Conservation (phyloP, 2,113 vertebrate genomes). For the Neolamprologus kungweensis region DNA sequence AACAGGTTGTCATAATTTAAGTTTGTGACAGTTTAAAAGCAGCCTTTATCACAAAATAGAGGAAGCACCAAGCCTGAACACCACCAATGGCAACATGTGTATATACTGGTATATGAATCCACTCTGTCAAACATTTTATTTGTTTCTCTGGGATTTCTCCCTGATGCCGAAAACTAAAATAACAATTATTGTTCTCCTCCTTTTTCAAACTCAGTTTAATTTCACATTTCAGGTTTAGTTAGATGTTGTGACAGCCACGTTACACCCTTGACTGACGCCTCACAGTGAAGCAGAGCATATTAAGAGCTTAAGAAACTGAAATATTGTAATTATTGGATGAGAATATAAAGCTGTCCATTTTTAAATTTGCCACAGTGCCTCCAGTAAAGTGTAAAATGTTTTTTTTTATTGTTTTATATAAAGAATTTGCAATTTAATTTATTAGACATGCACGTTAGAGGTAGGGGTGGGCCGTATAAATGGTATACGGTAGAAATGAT, state of each 20-base stretch:
- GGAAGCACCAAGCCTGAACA: background rate
- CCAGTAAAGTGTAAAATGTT: background rate
- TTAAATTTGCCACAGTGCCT: background rate
- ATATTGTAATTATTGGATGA: background rate
- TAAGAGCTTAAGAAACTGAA: background rate
- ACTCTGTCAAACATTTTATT: background rate
- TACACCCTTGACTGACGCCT: background rate
- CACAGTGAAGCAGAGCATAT: fast-evolving
- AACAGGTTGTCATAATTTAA: background rate
- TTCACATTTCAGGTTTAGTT: background rate
- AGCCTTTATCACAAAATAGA: background rate
- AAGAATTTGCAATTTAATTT: background rate
- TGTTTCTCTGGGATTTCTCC: background rate
- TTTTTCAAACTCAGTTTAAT: background rate
- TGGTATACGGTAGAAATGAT: fast-evolving
- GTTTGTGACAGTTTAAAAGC: background rate
- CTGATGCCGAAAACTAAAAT: fast-evolving
- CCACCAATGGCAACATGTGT: background rate
- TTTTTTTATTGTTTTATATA: background rate
- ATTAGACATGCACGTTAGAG: background rate
- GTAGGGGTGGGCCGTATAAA: background rate
- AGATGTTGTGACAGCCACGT: background rate
- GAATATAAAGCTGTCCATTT: background rate
- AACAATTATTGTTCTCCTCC: background rate
- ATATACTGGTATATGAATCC: background rate